Evolutionary conservation across 1,140 invertebrate species (phyloP), one percentile per base, ranked within the genome.

Genomic region (Muscidifurax raptorellus): DNA sequence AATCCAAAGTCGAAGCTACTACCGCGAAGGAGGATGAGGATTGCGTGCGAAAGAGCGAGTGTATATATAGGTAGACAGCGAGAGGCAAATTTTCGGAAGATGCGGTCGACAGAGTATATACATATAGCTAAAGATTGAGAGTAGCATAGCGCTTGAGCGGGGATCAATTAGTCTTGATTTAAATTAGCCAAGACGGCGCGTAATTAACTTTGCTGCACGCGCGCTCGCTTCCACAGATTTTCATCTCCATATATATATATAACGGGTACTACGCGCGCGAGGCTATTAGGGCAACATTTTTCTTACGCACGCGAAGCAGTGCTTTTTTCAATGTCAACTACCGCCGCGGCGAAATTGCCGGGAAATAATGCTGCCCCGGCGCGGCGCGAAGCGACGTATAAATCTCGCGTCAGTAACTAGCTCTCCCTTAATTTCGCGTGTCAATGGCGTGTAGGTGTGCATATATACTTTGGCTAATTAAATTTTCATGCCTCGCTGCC

Each of bases 151-250:
- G 71, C 71, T 52, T 66, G 83, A 86, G 85, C 75, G 83, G 82
- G 87, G 88, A 91, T 92, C 90, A 90, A 91, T 92, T 92, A 91
- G 90, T 89, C 90, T 90, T 91, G 88, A 92, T 92, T 92, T 89
- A 91, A 91, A 91, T 92, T 90, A 92, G 88, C 88, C 86, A 81
- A 83, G 88, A 87, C 86, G 86, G 30, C 86, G 87, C 6, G 89
- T 92, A 91, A 92, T 92, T 92, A 91, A 91, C 89, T 91, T 89
- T 90, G 89, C 87, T 88, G 36, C 9, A 30, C 78, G 52, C 5
- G 77, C 28, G 2, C 64, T n/a, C n/a, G n/a, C n/a, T n/a, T n/a
- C n/a, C n/a, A n/a, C n/a, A 40, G 36, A 40, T 40, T 40, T n/a
- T 40, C 36, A n/a, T 78, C 9, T n/a, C 3, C 22, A 22, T 27